Conservation (phyloP, 1,140 invertebrate species). For the Zeugodacus cucurbitae region DNA sequence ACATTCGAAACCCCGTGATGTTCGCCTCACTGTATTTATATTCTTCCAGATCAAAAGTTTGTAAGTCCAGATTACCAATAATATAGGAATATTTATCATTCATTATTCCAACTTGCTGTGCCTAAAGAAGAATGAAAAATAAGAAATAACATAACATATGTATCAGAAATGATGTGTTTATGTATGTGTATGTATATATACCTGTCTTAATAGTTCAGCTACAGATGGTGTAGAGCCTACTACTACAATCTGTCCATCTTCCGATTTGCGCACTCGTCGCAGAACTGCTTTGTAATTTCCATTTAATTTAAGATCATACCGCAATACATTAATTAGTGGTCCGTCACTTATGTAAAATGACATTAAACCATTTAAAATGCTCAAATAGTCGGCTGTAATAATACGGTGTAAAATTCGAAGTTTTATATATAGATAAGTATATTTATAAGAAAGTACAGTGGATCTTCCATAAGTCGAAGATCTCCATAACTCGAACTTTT, state of each 20-base stretch:
- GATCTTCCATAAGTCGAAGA: no score
- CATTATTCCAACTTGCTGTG: slow-evolving; percentile 88
- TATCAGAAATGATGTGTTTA: no score
- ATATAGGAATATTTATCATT: slow-evolving; percentile 80
- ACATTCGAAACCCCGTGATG: slow-evolving; percentile 81
- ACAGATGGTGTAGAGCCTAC: slow-evolving; percentile 78
- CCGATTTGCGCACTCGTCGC: slow-evolving; percentile 69
- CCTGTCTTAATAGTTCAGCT: slow-evolving; percentile 73
- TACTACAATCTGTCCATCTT: slow-evolving; percentile 80
- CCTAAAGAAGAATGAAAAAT: slow-evolving; percentile 43
- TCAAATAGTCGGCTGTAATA: slow-evolving; percentile 68
- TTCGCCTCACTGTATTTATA: slow-evolving; percentile 87
- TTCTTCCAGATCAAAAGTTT: slow-evolving; percentile 81
- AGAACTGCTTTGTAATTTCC: slow-evolving; percentile 67
- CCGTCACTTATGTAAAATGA: slow-evolving; percentile 73
- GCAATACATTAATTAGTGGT: slow-evolving; percentile 71
- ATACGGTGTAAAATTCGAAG: background rate
- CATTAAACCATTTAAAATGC: slow-evolving; percentile 81
- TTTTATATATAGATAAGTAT: no score
- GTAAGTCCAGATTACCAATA: slow-evolving; percentile 83
- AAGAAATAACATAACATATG: background rate
- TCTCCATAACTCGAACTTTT: no score
- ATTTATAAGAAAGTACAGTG: no score
- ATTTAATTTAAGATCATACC: slow-evolving; percentile 68
- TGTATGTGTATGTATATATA: no score